Conservation (phyloP, 2,888 invertebrate genomes). For the Aromia moschata region DNA sequence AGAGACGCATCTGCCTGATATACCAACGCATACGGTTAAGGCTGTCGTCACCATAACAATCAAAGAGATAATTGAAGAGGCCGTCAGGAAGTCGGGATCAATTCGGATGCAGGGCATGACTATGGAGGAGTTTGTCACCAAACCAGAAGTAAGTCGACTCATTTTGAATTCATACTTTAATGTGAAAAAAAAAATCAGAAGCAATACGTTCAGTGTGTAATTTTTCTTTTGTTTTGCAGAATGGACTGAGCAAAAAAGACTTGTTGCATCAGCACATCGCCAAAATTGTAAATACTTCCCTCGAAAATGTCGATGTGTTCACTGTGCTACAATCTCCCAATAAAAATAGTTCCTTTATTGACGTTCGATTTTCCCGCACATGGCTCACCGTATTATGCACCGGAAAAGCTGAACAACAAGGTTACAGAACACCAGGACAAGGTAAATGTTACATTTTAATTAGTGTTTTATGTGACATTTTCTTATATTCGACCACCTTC, state of each 20-base stretch:
- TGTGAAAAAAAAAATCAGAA: no score
- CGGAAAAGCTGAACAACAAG: conserved; percentile 88
- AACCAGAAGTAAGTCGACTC: conserved; percentile 59
- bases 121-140: conserved; percentile 85
- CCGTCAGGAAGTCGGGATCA: conserved; percentile 92
- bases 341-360: conserved; percentile 73
- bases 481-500: no score
- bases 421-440: conserved; percentile 76
- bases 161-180: no score
- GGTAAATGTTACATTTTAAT: no score
- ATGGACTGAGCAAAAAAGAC: conserved; percentile 75
- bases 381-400: conserved; percentile 91
- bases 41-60: conserved; percentile 89
- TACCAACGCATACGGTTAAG: conserved; percentile 75
- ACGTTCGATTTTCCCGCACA: conserved; percentile 93
- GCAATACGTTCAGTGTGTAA: background rate
- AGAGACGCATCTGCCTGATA: conserved; percentile 70
- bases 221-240: conserved; percentile 63
- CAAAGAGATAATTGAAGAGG: conserved; percentile 88
- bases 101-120: conserved; percentile 83
- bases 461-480: no score
- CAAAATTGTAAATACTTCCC: conserved; percentile 77
- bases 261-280: conserved; percentile 70
- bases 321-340: conserved; percentile 80
- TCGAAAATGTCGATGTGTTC: conserved; percentile 91